phyloP scores from a whole-genome alignment of 2,797 vertebrate species.

The Eulemur albifrons region DNA sequence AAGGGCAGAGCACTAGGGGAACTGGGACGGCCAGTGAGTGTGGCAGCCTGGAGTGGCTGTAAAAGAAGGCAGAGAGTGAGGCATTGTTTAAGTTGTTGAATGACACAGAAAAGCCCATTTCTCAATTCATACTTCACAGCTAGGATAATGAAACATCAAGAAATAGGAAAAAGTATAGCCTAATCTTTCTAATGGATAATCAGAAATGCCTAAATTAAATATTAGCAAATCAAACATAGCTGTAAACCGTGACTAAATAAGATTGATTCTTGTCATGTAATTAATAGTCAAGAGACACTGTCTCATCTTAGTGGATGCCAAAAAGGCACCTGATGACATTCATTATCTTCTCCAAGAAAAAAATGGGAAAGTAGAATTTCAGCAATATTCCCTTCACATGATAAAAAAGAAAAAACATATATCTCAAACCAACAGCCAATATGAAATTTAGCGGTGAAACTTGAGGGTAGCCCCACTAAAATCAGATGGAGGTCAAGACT shows the following conservation, averaged over 20 bases:
- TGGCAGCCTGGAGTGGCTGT: neutral
- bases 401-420: neutral
- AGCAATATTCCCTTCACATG: neutral
- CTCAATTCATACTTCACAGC: neutral
- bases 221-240: conserved; percentile 38
- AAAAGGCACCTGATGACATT: neutral
- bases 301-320: neutral
- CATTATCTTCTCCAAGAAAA: conserved; percentile 24
- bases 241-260: conserved; percentile 43
- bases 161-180: neutral
- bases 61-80: neutral
- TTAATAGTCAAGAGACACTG: conserved; percentile 19
- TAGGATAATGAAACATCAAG: neutral
- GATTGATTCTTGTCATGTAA: neutral
- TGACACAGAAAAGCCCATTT: neutral
- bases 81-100: neutral
- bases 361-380: neutral
- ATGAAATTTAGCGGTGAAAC: neutral
- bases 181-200: conserved; percentile 25
- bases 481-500: neutral
- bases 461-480: neutral
- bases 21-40: neutral
- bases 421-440: neutral
- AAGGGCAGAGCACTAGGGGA: neutral
- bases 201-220: conserved; percentile 46